Evolutionary conservation across 2,888 invertebrate species (phyloP).

Genomic region (Cheilosia pagana): DNA sequence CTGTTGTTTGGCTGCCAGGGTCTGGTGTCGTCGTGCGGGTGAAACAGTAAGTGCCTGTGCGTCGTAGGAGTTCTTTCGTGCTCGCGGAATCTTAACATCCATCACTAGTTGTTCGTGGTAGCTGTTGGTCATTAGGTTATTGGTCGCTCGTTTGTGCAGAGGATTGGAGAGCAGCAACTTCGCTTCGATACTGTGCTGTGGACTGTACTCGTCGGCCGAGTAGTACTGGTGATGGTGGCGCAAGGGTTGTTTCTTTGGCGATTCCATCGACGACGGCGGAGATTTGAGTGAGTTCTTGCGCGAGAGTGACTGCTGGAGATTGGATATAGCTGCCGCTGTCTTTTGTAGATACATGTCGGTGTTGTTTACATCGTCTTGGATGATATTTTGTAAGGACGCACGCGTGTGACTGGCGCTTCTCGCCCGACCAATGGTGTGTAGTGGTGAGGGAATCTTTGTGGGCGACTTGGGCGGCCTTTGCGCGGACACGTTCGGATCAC

Average conservation of each 20-base stretch:
- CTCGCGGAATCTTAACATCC: conserved; percentile 80
- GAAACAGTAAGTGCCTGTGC: conserved; percentile 76
- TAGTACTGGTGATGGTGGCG: conserved; percentile 78
- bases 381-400: conserved; percentile 79
- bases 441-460: conserved; percentile 91
- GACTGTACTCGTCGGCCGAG: conserved; percentile 80
- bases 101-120: conserved; percentile 81
- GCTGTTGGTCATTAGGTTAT: conserved; percentile 82
- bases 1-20: conserved; percentile 46
- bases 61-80: conserved; percentile 83
- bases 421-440: conserved; percentile 86
- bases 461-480: conserved; percentile 84
- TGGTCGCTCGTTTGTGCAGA: conserved; percentile 46
- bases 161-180: conserved; percentile 67
- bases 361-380: conserved; percentile 79
- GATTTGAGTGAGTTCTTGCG: conserved; percentile 82
- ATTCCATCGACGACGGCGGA: conserved; percentile 78
- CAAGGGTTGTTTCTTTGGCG: conserved; percentile 76
- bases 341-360: conserved; percentile 86
- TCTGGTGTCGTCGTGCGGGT: conserved; percentile 72
- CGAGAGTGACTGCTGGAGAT: conserved; percentile 81
- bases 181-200: conserved; percentile 80
- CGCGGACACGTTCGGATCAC: conserved; percentile 79
- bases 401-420: conserved; percentile 83
- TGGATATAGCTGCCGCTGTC: conserved; percentile 83